A percentile compares a stretch with the other conserved stretches of the same genome.
phyloP scores from a whole-genome alignment of 2,888 invertebrate genomes.

The Fabriciana adippe region DNA sequence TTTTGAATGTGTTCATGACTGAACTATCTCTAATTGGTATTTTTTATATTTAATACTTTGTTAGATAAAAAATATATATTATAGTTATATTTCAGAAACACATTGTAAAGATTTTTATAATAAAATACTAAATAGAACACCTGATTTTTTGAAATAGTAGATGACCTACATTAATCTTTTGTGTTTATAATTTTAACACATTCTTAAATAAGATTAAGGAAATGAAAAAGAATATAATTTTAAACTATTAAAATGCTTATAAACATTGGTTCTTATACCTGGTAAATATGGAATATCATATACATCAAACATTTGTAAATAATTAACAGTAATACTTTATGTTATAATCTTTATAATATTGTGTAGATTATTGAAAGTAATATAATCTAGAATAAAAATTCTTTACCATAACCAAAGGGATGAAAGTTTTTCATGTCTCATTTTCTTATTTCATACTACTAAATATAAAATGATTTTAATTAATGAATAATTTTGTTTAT shows the following conservation, averaged over 20 bases:
- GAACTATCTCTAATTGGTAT: neutral
- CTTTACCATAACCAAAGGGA: no score
- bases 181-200: slow-evolving; percentile 5
- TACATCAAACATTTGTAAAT: no score
- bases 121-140: slow-evolving; percentile 6
- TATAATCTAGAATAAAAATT: no score
- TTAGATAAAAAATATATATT: neutral
- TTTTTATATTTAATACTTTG: neutral
- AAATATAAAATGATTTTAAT: no score
- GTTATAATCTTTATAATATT: no score
- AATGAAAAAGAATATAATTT: neutral
- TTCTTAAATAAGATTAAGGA: neutral
- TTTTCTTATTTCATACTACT: no score
- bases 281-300: no score
- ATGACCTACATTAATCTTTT: slow-evolving; percentile 39
- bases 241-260: neutral
- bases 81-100: no score
- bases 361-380: no score
- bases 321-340: no score
- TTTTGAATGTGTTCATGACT: neutral
- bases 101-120: neutral
- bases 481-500: no score
- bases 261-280: neutral
- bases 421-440: no score
- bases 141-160: slow-evolving; percentile 23